Evolutionary conservation across 2,888 invertebrate species (phyloP).

Genomic region (Tineola bisselliella): DNA sequence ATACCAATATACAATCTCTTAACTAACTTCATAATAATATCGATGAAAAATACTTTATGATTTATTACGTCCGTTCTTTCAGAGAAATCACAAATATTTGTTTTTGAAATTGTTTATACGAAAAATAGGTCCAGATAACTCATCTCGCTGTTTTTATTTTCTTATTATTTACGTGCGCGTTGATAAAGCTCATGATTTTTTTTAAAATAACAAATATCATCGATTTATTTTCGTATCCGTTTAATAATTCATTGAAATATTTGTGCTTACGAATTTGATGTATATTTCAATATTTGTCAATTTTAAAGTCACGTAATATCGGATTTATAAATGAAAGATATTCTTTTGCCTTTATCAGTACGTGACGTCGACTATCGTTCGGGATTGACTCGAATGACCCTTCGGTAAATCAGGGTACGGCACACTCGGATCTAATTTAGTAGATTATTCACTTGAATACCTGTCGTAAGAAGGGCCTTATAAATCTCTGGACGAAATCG

Average conservation of each 20-base stretch:
- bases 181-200: slow-evolving; percentile 1
- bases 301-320: neutral
- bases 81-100: neutral
- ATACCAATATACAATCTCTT: too few species aligned
- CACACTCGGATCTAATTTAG: slow-evolving; percentile 1
- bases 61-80: neutral
- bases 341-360: neutral
- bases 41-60: neutral
- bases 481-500: neutral
- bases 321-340: neutral
- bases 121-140: neutral
- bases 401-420: slow-evolving; percentile 8
- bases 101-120: slow-evolving; percentile 3
- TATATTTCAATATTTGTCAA: neutral
- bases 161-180: slow-evolving; percentile 1
- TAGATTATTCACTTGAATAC: slow-evolving; percentile 1
- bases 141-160: neutral
- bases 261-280: neutral
- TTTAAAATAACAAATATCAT: neutral
- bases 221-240: slow-evolving; percentile 1
- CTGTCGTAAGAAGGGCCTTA: neutral
- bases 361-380: slow-evolving; percentile 9
- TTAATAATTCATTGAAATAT: neutral
- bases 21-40: too few species aligned
- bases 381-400: slow-evolving; percentile 7